A percentile compares a stretch with the other conserved stretches of the same genome.
phyloP scores from a whole-genome alignment of 1,140 invertebrate species.

The Neodiprion fabricii region DNA sequence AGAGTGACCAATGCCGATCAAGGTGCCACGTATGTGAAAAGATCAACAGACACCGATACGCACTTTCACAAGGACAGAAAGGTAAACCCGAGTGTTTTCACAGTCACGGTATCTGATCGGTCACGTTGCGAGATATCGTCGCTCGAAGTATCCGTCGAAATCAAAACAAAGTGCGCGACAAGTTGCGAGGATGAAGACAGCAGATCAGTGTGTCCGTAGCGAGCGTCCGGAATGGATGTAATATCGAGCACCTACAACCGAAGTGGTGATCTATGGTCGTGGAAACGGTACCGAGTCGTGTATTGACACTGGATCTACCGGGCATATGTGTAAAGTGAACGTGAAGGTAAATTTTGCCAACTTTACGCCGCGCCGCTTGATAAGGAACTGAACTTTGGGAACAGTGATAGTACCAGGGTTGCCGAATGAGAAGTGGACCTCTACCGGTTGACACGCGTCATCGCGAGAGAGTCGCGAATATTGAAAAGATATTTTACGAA shows the following conservation, averaged over 20 bases:
- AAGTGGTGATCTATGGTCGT: background rate
- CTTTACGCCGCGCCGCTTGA: background rate
- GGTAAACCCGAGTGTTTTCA: background rate
- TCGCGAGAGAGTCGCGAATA: background rate
- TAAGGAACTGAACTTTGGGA: background rate
- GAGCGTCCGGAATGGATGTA: background rate
- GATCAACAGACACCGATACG: too few species aligned
- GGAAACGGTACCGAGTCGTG: background rate
- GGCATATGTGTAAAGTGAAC: background rate
- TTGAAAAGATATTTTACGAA: background rate
- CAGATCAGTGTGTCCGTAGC: background rate
- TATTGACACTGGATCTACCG: background rate
- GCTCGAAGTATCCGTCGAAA: background rate
- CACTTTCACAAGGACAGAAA: background rate
- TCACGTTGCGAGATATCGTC: background rate
- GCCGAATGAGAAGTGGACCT: background rate
- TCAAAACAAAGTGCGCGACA: slow-evolving; percentile 3
- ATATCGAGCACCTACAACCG: background rate
- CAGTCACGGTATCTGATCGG: background rate
- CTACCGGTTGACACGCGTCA: background rate
- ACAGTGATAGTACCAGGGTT: background rate
- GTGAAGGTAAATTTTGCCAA: background rate
- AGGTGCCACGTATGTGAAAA: too few species aligned
- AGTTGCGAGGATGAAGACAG: background rate
- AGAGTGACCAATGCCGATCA: too few species aligned